These are phyloP conservation scores for Sebastes trivittatus DNA, from an alignment of 2,797 vertebrate genomes.

Conservation along the genomic window DNA sequence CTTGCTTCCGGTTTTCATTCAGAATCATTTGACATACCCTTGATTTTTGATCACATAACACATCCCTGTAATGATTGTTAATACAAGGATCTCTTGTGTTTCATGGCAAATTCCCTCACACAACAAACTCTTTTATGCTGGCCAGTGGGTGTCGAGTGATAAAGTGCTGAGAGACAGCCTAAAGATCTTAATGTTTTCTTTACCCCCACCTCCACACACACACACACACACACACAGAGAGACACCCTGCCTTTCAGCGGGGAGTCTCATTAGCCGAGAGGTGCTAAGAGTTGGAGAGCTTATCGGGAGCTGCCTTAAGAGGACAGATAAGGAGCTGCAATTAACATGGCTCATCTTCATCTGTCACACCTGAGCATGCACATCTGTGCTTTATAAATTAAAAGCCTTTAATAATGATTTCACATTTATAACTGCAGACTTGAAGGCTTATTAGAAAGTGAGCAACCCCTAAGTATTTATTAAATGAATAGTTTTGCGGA, in stretches of 20 bases:
- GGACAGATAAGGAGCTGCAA: constrained; percentile 59
- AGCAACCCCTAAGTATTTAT: neutral
- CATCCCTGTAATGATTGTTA: neutral
- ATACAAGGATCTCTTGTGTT: neutral
- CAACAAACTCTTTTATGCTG: constrained; percentile 4
- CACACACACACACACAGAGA: neutral
- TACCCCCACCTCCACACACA: constrained; percentile 21
- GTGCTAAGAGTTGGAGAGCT: constrained; percentile 64
- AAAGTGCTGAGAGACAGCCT: constrained; percentile 56
- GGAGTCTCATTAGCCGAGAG: constrained; percentile 64
- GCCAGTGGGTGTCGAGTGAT: constrained; percentile 49
- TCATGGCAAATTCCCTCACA: neutral
- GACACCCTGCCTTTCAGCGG: constrained; percentile 26
- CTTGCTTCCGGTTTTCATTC: neutral
- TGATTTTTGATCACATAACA: neutral
- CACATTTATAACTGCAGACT: neutral
- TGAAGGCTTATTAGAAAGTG: neutral
- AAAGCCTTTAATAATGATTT: neutral
- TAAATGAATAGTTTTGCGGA: neutral
- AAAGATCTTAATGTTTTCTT: constrained; percentile 66
- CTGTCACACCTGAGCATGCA: constrained; percentile 11
- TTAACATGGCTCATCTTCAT: constrained; percentile 47
- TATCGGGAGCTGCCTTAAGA: constrained; percentile 65
- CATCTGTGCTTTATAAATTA: constrained; percentile 10
- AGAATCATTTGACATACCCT: neutral